Base-by-base conservation (phyloP, 2,888 invertebrate genomes). In the Patella depressa region DNA sequence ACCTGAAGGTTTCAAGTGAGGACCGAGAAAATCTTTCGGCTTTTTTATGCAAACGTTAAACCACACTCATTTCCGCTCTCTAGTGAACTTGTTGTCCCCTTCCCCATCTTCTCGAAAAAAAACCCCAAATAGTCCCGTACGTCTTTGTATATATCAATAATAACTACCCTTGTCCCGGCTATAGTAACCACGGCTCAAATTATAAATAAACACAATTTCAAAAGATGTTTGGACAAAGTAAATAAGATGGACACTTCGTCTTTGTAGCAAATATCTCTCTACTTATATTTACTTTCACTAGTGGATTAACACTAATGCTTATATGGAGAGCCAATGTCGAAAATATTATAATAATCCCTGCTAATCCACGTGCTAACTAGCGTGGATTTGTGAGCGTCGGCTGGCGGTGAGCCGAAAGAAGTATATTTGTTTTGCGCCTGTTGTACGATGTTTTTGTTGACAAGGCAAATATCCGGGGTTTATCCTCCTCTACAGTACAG, bases 381-480 rank as follows among this genome's bases (percentile, higher is more conserved):
- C 19, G 12, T 24, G 65, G 65, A 65, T 65, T 65, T 24, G 11
- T 24, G 65, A 65, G 65, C 65, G 65, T 65, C 14, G 65, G 65
- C 24, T 65, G 65, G 65, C 65, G 65, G 65, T 65, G 65, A 65
- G 65, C 65, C 65, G 65, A 65, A 24, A 65, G 24, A 11, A 24
- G 19, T 65, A 19, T 65, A 24, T 65, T 65, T 65, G 65, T 65
- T 19, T 65, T 65, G 7, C 19, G 65, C 65, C 65, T 65, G 65
- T 65, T 65, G 19, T 24, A 65, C 65, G 11, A 24, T 24, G 65
- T 65, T 19, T 65, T 65, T 65, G 15, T 65, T 65, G 65, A 65
- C 65, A 11, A 12, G 65, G 65, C 24, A 65, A 65, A 65, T 65
- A 65, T 65, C 65, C 65, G 65, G 65, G 19, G 45, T 45, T 45